Conservation (phyloP, 2,797 vertebrate species). For the Selene dorsalis region DNA sequence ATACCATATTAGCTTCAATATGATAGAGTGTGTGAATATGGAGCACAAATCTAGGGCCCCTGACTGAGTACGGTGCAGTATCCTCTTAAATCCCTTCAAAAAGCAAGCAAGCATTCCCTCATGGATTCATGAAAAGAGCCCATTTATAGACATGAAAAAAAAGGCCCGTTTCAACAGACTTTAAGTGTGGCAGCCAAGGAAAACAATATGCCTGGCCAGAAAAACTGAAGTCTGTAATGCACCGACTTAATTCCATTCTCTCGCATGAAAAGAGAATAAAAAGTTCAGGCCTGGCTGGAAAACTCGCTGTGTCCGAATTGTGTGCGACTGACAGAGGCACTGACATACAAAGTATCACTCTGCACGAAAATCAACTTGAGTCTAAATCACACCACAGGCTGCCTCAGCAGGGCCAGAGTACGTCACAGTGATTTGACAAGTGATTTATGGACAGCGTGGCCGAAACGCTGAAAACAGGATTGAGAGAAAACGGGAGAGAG, state of each 20-base stretch:
- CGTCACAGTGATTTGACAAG: conserved; percentile 62
- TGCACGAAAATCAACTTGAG: conserved; percentile 67
- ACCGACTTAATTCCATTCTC: conserved; percentile 80
- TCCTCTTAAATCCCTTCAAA: conserved; percentile 77
- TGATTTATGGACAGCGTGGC: conserved; percentile 71
- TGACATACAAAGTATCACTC: conserved; percentile 73
- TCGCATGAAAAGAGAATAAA: conserved; percentile 78
- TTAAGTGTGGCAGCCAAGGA: conserved; percentile 80
- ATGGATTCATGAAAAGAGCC: conserved; percentile 80
- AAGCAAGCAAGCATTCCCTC: conserved; percentile 74
- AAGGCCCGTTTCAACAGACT: conserved; percentile 73
- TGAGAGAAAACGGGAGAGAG: conserved; percentile 45
- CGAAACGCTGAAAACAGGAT: conserved; percentile 48
- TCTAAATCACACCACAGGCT: conserved; percentile 67
- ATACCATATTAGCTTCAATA: conserved; percentile 65
- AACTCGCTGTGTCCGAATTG: conserved; percentile 64
- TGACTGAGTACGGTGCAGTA: conserved; percentile 66
- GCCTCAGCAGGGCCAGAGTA: conserved; percentile 51
- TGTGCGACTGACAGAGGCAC: conserved; percentile 69
- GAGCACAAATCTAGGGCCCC: conserved; percentile 65
- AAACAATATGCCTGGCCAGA: conserved; percentile 85
- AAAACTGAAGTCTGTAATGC: conserved; percentile 74
- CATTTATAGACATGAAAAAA: conserved; percentile 82
- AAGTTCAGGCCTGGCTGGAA: conserved; percentile 67
- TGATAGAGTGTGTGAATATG: conserved; percentile 74